Base-by-base conservation (phyloP, 2,113 vertebrate species). In the Psilopsiagon aurifrons region DNA sequence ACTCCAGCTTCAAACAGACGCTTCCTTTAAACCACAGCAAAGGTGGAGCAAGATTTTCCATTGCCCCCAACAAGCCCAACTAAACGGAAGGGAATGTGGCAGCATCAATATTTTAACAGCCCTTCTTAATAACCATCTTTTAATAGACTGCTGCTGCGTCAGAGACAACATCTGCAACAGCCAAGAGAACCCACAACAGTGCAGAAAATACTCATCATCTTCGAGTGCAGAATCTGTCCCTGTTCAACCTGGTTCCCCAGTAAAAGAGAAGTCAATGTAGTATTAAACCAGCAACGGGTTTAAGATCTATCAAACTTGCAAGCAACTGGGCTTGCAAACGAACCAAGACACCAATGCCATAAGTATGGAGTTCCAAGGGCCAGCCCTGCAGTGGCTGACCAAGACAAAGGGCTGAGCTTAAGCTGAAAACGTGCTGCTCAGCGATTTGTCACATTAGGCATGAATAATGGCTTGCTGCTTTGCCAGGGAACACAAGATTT, bases 351-450 rank as follows among this genome's bases (percentile, higher is more conserved):
- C 15, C 23, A 16, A 41, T 43, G 37, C 27, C 70, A 13, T 5
- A 13, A 33, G 63, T 0, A 3, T 1, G 0, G 2, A 2, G 43
- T 3, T n/a, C 73, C 85, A 28, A 24, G 66, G 79, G 51, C 2
- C 78, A 59, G 75, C 71, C 54, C 37, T 39, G 86, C 80, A 35
- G 35, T 1, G 18, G 9, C 0, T 29, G 86, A 49, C 39, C 81
- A 74, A 63, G 74, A 84, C 74, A n/a, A 80, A 94, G 39, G 68
- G 80, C 80, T 52, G 29, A 41, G 49, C 31, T 66, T 11, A 49
- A 60, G 80, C 68, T 13, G 9, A 25, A 89, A 90, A 25, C 7
- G 82, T 22, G 73, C 31, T 76, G 20, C 76, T 90, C 91, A 86
- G 88, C 94, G 83, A 0, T 83, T 16, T 70, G 75, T 28, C 4